Base-by-base conservation (phyloP, 2,113 vertebrate genomes). In the Saiga tatarica region DNA sequence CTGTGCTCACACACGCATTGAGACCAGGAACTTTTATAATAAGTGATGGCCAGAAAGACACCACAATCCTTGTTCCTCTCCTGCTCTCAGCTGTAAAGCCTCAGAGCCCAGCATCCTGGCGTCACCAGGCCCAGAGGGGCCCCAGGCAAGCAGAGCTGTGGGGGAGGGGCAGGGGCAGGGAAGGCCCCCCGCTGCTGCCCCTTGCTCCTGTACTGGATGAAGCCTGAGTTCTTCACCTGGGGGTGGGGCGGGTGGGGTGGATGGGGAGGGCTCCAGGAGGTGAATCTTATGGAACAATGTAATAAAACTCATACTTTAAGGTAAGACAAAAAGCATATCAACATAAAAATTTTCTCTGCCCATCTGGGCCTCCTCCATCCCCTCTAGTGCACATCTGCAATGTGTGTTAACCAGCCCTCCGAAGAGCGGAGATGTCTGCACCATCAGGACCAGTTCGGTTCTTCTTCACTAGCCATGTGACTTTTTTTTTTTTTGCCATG, bases 231-330 rank as follows among this genome's bases (percentile, higher is more conserved):
- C 33, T 67, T 90, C 33, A 47, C 19, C 11, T 7, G 25, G 82
- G 28, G 15, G 6, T 3, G 89, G 21, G 23, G 4, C 7, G 2
- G 33, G 6, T 28, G 9, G 10, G 11, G 76, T 0, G 4, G 39
- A 21, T 10, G 19, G 45, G 42, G 33, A 9, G 33, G 23, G 9
- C 6, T 60, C 45, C 25, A 39, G 62, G 26, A 53, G n/a, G 45
- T 1, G 14, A 30, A n/a, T 19, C 62, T 33, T n/a, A 2, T 1
- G 9, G 45, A 67, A 19, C 82, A n/a, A 60, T 76, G 39, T 14
- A 45, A 45, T 76, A 76, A 76, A 30, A 47, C 28, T 30, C 42
- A 10, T 17, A 47, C 17, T 79, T 79, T 79, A 47, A 79, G 26
- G 4, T 33, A 79, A 79, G 76, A 47, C 74, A 47, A 47, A 28